Evolutionary conservation across 2,113 vertebrate species (phyloP), one percentile per base, ranked within the genome.

Genomic region (Halichoeres trimaculatus): DNA sequence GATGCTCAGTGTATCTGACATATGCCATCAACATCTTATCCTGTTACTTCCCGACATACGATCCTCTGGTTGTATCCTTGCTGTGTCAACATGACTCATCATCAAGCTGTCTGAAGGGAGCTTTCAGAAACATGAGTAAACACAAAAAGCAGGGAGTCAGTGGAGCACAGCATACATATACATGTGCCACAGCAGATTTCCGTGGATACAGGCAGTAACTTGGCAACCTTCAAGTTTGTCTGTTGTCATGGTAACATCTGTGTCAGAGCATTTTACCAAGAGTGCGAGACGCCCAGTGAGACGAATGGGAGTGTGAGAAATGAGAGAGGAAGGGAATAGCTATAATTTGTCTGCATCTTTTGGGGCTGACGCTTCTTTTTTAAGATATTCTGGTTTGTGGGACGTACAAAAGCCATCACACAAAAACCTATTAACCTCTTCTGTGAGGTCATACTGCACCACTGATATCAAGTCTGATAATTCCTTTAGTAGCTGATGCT

Each of bases 171-270:
- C 63, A 55, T 65, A 78, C 30, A 30, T 30, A 30, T 30, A 30
- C 30, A 30, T 30, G 30, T 78, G 69, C 63, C 59, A 63, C 35
- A 22, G 50, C 41, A 78, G 54, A 85, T 88, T 82, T 71, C 88
- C 78, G 86, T 87, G 86, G 87, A 88, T 89, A 86, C 89, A 8
- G 19, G 68, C 64, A 59, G 87, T 88, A 81, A 64, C 89, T 80
- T 78, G 77, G 87, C 88, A 91, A 90, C 90, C 56, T 17, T 53
- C 16, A 68, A 59, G 84, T 86, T 87, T 85, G 86, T 88, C 87
- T 86, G 89, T 91, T 14, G 78, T 73, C 85, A 84, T 90, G 88
- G 88, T 76, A 88, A 91, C 84, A 23, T 35, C 34, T 63, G 71
- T 80, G 60, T 80, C 47, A 36, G 22, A 38, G 66, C 60, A 22